Conservation (phyloP, 2,888 invertebrate genomes). For the Philaethria dido region DNA sequence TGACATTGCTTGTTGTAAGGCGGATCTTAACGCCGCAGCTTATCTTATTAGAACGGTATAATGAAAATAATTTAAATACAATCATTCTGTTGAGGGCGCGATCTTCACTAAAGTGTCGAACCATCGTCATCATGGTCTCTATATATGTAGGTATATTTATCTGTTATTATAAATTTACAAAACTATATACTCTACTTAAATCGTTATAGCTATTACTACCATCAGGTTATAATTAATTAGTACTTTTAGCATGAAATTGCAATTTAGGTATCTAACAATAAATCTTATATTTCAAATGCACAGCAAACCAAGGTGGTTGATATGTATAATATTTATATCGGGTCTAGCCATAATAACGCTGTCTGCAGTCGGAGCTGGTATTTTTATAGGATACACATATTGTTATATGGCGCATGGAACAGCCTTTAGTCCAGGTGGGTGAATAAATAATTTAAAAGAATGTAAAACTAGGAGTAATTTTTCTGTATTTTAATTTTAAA, state of each 20-base stretch:
- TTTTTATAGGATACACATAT: constrained; percentile 69
- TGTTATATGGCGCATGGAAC: constrained; percentile 67
- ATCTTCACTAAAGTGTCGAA: no score
- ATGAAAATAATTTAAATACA: no score
- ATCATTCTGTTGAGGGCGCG: no score
- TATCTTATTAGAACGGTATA: no score
- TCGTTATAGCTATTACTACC: no score
- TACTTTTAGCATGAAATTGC: neutral
- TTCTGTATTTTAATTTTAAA: no score
- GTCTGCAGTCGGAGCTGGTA: constrained; percentile 61
- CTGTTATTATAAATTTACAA: neutral
- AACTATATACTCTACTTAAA: neutral
- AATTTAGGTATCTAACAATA: neutral
- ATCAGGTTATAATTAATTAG: no score
- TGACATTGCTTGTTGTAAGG: no score
- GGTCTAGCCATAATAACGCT: constrained; percentile 58
- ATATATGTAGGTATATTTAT: neutral
- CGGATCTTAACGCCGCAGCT: no score
- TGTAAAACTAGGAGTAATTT: no score
- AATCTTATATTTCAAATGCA: constrained; percentile 14
- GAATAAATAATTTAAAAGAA: no score
- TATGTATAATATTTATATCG: constrained; percentile 53
- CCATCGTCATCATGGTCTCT: no score
- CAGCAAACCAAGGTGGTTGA: constrained; percentile 63
- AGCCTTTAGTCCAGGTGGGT: constrained; percentile 43